Evolutionary conservation across 2,113 vertebrate species (phyloP), one percentile per base, ranked within the genome.

Genomic region (Murina feae): DNA sequence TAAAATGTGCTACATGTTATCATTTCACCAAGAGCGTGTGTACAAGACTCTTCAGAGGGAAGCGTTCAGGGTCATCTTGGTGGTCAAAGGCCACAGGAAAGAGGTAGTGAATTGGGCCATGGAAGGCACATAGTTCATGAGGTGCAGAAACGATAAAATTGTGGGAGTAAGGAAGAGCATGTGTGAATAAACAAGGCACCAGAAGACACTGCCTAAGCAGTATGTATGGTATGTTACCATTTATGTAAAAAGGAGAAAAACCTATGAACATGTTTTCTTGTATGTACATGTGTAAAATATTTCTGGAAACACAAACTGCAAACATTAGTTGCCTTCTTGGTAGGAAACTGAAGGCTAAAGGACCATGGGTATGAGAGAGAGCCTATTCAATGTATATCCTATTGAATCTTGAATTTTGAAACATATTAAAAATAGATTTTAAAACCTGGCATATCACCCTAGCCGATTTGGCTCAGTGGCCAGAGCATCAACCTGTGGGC

Each of bases 391-490:
- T 39, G 11, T 87, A 58, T 78, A 39, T 35, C 14, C 16, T 74
- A 53, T 84, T 65, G 51, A 69, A 79, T 87, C 28, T 86, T 91
- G 79, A 89, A 58, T 94, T 86, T 93, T 60, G 55, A 90, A 91
- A 78, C 81, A 53, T 86, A 65, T 12, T 91, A 86, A 89, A 78
- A 68, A 79, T n/a, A 76, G 76, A 81, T 7, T 85, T 88, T 53
- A 92, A 95, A 90, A 76, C 42, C 32, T 89, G 30, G 35, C 11
- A 35, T 71, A 4, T 82, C 25, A 25, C 58, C 58, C 25, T 60
- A 60, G 25, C 58, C 1, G 4, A 4, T 60, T 28, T 28, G 58
- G 58, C 58, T 60, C 58, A 60, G 23, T 60, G 58, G 25, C 1
- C 28, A 60, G 58, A 60, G 25, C 58, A 60, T 28, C 58, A 4